Base-by-base conservation (phyloP, 2,797 vertebrate genomes). In the Pseudochirops corinnae region DNA sequence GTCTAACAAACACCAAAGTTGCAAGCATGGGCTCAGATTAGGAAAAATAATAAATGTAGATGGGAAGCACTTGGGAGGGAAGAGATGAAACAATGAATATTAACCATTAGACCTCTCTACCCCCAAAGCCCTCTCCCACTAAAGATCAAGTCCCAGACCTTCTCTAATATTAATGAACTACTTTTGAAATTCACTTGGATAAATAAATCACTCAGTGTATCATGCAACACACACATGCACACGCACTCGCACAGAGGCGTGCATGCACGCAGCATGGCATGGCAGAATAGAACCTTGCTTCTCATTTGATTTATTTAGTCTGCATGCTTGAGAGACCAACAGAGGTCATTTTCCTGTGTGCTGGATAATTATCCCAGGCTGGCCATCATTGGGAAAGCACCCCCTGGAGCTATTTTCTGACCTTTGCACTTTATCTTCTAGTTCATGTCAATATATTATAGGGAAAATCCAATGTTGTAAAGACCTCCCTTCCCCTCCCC, bases 251-350 rank as follows among this genome's bases (percentile, higher is more conserved):
- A 92, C 10, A n/a, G 31, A 62, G 53, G 53, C 46, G 94, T 67
- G 5, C 91, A 94, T 50, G 93, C 62, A 58, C 93, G 91, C 10
- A n/a, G 28, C 11, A 46, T 50, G 56, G 56, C 33, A 31, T 55
- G 93, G 53, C 33, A 94, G 94, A 95, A 28, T 28, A 21, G 91
- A 90, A 39, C 58, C 55, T 96, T 92, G 46, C 24, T 58, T n/a
- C 2, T 55, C n/a, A 91, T 97, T 94, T 98, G 95, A 97, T 97
- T 97, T 95, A 96, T 96, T 96, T 94, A 92, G 94, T 96, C 93
- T 96, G 74, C 58, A 46, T 29, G 87, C 96, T 93, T 11, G 13
- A 93, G 95, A 94, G 58, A 94, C 82, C 90, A 94, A 87, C 93
- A 55, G 55, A 93, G 90, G 95, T 92, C 92, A 94, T 96, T 94